Evolutionary conservation across 2,797 vertebrate genomes (phyloP), one percentile per base, ranked within the genome.

Genomic region (Propithecus perrieri): DNA sequence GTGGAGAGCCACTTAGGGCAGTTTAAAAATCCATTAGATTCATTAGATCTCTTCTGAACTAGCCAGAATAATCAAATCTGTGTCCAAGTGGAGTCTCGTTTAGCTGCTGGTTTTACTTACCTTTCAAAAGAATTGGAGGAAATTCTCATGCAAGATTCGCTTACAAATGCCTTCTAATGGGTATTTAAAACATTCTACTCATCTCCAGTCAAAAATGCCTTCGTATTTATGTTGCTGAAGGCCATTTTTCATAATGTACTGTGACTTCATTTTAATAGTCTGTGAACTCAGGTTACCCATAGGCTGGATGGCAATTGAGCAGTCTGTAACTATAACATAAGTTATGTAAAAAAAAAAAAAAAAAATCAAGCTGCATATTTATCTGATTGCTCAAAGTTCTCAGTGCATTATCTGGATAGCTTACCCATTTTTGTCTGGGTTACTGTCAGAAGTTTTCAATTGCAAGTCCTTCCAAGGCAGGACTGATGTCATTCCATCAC

Each of bases 21-120:
- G 71, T 93, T 95, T 92, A 96, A 94, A 94, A 94, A 94, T 94
- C 94, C 94, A 89, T 97, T 97, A 97, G 84, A 89, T 93, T 96
- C 95, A 88, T 94, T 94, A 97, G 83, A 91, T 96, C 89, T 96
- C 86, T 92, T 97, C 94, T n/a, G 93, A 97, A 89, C 84, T 79
- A 79, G 53, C 93, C 55, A 85, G 91, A 93, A 85, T 96, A 96
- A 97, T 97, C 89, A 94, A 89, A 95, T 96, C 89, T 93, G 61
- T 85, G 85, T 94, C 94, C 89, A 85, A 95, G 83, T 43, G 78
- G 91, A 96, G 89, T 57, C 93, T 50, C 75, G 96, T 79, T 94
- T 75, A 96, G 85, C 87, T 90, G 93, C 81, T 0, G 3, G 57
- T 87, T 90, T 78, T 83, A 79, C 86, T 93, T 96, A 95, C 95